Evolutionary conservation across 2,888 invertebrate species (phyloP), one percentile per base, ranked within the genome.

Genomic region (Nebria salina): DNA sequence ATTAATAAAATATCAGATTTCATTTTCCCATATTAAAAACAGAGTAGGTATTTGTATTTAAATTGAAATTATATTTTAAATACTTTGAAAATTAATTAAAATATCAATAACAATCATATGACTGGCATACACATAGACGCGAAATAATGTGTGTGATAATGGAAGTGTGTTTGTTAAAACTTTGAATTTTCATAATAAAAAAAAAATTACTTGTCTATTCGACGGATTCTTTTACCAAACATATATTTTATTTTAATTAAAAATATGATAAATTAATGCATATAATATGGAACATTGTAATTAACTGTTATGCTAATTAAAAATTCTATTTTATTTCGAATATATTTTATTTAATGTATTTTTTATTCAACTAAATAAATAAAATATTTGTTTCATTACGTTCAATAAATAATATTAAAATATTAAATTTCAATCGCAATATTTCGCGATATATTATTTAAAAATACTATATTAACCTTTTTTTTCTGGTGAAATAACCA

Each of bases 1-100:
- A 54, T 54, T 54, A 34, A 34, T 54, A 7, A 54, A 54, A 54
- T 54, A 54, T 54, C 54, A 54, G 8, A 54, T 54, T 54, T 11
- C 54, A 54, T 54, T 54, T 54, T 54, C 7, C 54, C 8, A 54
- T 54, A 54, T 8, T 34, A 34, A 34, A 34, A 34, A 13, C 54
- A 54, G 54, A 54, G 54, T 54, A 54, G 54, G 54, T 78, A 78
- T 78, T 72, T 77, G 74, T 78, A 54, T 54, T 78, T 66, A 78
- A 73, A 78, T 78, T 78, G 74, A 78, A 78, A 73, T 78, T 66
- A 66, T 20, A 73, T 54, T 73, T 74, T 65, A 34, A 78, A 72
- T 77, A 78, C 78, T 78, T 78, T 66, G 65, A 74, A 78, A 73
- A 78, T 74, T 78, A 74, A 78, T 78, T 78, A 78, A 78, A 78